phyloP scores from a whole-genome alignment of 2,797 vertebrate genomes.

The Cygnus olor region DNA sequence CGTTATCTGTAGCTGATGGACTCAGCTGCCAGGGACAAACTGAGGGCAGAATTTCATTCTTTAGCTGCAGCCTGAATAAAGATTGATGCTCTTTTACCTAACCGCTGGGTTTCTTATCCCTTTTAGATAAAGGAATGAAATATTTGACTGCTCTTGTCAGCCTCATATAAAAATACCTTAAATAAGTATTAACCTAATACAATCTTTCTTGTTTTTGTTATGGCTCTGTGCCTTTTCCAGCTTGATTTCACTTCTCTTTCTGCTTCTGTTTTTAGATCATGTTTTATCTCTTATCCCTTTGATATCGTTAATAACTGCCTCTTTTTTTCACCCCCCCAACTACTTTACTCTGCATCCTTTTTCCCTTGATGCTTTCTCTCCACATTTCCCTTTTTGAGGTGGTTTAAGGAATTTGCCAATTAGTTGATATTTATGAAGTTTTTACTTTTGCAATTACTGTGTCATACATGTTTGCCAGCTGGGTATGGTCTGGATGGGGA shows the following conservation, averaged over 20 bases:
- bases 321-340: not conserved
- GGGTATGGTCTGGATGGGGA: not conserved
- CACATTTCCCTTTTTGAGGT: not conserved
- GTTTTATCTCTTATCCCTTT: constrained; percentile 51
- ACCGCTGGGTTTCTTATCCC: constrained; percentile 11
- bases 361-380: not conserved
- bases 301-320: constrained; percentile 46
- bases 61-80: constrained; percentile 16
- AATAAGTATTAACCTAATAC: constrained; percentile 44
- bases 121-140: not conserved
- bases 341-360: not conserved
- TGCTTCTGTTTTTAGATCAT: constrained; percentile 51
- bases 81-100: constrained; percentile 30
- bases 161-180: constrained; percentile 20
- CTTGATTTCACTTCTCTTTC: constrained; percentile 22
- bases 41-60: constrained; percentile 15
- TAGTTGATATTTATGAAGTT: not conserved
- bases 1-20: constrained; percentile 6
- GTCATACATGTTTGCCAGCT: not conserved
- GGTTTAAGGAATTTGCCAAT: not conserved
- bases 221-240: constrained; percentile 5
- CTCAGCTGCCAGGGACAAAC: constrained; percentile 10
- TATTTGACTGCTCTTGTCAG: not conserved
- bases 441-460: not conserved
- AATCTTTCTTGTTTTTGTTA: constrained; percentile 39